Conservation (phyloP, 2,888 invertebrate genomes). For the Oxyteleia sp. region DNA sequence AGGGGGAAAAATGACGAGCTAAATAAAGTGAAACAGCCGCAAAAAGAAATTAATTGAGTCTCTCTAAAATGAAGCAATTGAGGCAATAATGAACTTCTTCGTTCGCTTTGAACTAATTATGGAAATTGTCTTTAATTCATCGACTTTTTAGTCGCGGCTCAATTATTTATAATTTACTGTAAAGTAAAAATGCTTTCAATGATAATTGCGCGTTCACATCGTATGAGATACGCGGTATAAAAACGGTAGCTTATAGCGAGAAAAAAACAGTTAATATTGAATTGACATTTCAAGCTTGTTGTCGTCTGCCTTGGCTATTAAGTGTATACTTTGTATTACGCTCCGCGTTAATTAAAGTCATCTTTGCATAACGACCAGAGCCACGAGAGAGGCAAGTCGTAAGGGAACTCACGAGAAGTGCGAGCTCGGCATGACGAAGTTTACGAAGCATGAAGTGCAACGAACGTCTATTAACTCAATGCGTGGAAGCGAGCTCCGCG, state of each 20-base stretch:
- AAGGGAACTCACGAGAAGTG: slow-evolving; percentile 73
- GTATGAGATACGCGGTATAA: neutral
- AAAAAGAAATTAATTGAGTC: neutral
- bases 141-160: no score
- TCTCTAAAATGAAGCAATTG: neutral
- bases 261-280: slow-evolving; percentile 46
- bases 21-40: neutral
- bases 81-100: neutral
- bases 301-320: slow-evolving; percentile 41
- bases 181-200: neutral
- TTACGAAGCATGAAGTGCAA: slow-evolving; percentile 73
- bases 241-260: slow-evolving; percentile 23
- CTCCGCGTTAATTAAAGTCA: slow-evolving; percentile 76
- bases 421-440: slow-evolving; percentile 58
- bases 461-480: slow-evolving; percentile 72
- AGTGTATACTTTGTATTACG: slow-evolving; percentile 63
- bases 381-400: slow-evolving; percentile 62
- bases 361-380: slow-evolving; percentile 75
- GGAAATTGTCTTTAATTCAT: neutral
- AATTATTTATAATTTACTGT: slow-evolving; percentile 3
- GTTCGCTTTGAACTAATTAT: neutral
- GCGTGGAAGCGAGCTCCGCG: slow-evolving; percentile 50
- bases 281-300: slow-evolving; percentile 49
- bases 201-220: neutral
- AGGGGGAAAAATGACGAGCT: neutral